Evolutionary conservation across 2,888 invertebrate species (phyloP).

Genomic region (Eupeodes latifasciatus): DNA sequence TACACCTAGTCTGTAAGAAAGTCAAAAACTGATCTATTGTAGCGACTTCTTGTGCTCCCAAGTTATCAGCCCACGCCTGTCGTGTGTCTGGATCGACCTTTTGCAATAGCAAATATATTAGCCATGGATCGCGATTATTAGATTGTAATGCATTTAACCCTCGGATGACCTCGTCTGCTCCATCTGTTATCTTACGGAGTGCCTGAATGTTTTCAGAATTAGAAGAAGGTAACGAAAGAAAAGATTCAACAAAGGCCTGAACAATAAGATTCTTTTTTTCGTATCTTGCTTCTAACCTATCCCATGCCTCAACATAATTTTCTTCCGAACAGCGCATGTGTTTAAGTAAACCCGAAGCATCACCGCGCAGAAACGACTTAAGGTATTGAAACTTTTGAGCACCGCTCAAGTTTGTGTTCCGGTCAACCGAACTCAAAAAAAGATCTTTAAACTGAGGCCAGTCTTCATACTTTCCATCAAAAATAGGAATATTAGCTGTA

Average conservation of each 20-base stretch:
- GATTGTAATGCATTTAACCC: too few species aligned
- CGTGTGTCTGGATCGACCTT: conserved; percentile 37
- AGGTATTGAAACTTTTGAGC: neutral
- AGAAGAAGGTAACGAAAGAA: too few species aligned
- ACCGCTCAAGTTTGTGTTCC: neutral
- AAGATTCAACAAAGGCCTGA: too few species aligned
- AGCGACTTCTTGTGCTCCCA: neutral
- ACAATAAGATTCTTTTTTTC: too few species aligned
- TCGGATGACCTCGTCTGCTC: too few species aligned
- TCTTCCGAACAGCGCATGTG: too few species aligned
- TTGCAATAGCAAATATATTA: conserved; percentile 46
- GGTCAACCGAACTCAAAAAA: neutral
- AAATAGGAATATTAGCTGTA: neutral
- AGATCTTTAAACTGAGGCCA: conserved; percentile 1
- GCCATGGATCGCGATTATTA: too few species aligned
- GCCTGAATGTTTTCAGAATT: too few species aligned
- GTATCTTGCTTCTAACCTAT: too few species aligned
- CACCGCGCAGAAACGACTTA: neutral
- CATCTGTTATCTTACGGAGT: too few species aligned
- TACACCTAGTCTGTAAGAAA: conserved; percentile 1
- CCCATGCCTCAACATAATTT: too few species aligned
- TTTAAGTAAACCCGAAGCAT: too few species aligned
- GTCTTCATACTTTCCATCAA: neutral
- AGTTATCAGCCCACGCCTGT: neutral
- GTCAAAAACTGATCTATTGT: neutral